Evolutionary conservation across 2,797 vertebrate species (phyloP).

Genomic region (Tinamus major): DNA sequence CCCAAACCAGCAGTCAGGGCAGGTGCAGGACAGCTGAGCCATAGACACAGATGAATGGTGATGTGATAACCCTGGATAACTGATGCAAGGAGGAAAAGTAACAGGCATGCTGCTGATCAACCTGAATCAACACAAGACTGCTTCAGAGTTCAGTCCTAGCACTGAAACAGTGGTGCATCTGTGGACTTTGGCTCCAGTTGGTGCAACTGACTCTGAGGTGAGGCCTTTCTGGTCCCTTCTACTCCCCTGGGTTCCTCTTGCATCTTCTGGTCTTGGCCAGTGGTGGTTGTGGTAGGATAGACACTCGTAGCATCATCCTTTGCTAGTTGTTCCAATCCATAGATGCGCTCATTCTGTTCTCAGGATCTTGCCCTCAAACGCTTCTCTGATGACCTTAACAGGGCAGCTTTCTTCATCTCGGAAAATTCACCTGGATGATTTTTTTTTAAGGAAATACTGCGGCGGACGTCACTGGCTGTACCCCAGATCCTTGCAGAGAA

Average conservation of each 20-base stretch:
- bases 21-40: not conserved
- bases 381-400: not conserved
- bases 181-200: not conserved
- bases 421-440: not conserved
- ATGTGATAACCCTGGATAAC: not conserved
- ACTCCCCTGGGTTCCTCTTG: too few species aligned
- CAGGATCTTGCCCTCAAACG: not conserved
- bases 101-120: not conserved
- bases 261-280: not conserved
- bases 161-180: not conserved
- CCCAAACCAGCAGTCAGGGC: not conserved
- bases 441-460: not conserved
- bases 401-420: not conserved
- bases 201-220: not conserved
- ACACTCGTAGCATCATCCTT: not conserved
- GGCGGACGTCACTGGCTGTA: not conserved
- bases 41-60: not conserved
- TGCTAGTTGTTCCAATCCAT: not conserved
- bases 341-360: not conserved
- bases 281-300: not conserved
- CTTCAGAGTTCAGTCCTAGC: not conserved
- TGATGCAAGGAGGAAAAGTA: not conserved
- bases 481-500: not conserved
- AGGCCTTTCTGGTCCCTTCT: not conserved
- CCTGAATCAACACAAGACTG: not conserved